Conservation (phyloP, 2,888 invertebrate species). For the Oxyscelio sp. region DNA sequence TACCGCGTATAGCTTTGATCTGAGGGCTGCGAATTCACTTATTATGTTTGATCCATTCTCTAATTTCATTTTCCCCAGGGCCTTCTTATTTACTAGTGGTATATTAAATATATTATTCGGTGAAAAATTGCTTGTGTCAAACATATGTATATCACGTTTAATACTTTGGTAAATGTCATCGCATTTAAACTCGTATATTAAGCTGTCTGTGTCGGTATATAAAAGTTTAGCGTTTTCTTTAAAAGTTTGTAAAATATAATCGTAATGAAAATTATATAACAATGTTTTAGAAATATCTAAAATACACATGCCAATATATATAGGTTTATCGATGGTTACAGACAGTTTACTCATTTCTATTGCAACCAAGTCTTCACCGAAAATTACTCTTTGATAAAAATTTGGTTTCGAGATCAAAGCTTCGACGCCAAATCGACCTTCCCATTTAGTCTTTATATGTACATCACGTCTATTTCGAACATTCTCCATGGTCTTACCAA, state of each 20-base stretch:
- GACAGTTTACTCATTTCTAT: slow-evolving; percentile 28
- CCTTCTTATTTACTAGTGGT: slow-evolving; percentile 4
- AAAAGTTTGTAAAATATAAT: slow-evolving; percentile 35
- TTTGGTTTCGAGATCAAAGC: slow-evolving; percentile 39
- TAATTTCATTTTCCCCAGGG: slow-evolving; percentile 26
- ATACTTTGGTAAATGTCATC: slow-evolving; percentile 83
- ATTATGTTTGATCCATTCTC: no score
- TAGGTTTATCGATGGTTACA: slow-evolving; percentile 13
- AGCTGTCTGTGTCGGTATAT: slow-evolving; percentile 82
- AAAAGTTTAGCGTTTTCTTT: slow-evolving; percentile 72
- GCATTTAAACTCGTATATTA: slow-evolving; percentile 81
- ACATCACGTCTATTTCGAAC: slow-evolving; percentile 23
- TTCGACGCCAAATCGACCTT: slow-evolving; percentile 17
- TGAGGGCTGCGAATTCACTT: slow-evolving; percentile 37
- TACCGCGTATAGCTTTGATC: background rate
- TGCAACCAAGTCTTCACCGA: slow-evolving; percentile 27
- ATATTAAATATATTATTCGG: slow-evolving; percentile 72
- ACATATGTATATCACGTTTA: slow-evolving; percentile 76
- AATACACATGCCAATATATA: slow-evolving; percentile 34
- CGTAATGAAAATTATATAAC: slow-evolving; percentile 65
- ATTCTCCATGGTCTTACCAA: slow-evolving; percentile 36
- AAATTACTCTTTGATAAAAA: slow-evolving; percentile 12
- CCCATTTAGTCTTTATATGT: slow-evolving; percentile 1
- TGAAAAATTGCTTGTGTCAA: slow-evolving; percentile 80
- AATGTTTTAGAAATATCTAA: slow-evolving; percentile 60